These are phyloP conservation scores for Patiria miniata DNA, from an alignment of 35 echinoderm and acorn worm genomes.

Conservation along the genomic window DNA sequence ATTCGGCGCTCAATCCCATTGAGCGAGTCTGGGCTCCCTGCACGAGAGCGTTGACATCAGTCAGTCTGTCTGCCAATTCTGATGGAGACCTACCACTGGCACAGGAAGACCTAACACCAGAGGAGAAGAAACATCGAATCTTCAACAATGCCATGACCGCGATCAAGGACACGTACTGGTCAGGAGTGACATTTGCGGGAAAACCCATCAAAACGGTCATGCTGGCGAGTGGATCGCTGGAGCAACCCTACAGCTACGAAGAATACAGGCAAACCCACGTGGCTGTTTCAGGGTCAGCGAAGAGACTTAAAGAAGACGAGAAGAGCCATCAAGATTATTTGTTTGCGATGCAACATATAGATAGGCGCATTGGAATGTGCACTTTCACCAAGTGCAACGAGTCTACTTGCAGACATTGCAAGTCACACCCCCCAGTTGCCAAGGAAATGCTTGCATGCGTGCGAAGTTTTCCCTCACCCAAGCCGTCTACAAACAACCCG, in stretches of 20 bases:
- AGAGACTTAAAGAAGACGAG: not conserved
- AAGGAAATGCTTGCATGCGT: not conserved
- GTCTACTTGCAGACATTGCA: not conserved
- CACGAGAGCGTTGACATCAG: not conserved
- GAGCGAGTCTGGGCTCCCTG: conserved; percentile 44
- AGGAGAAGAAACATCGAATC: conserved; percentile 35
- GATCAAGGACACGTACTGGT: conserved; percentile 38
- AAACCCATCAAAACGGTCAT: not conserved
- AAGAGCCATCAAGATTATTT: not conserved
- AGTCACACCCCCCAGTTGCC: not conserved
- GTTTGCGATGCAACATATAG: not conserved
- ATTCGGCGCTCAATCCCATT: conserved; percentile 50
- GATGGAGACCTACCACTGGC: not conserved
- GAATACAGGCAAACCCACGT: not conserved
- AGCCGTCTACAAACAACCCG: not conserved
- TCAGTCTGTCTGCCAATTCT: conserved; percentile 25
- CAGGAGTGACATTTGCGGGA: conserved; percentile 20
- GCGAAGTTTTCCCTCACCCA: conserved; percentile 17
- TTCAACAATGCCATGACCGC: conserved; percentile 49
- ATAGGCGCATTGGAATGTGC: conserved; percentile 7
- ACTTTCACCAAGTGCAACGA: conserved; percentile 35
- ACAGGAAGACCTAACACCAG: not conserved
- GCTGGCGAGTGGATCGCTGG: not conserved
- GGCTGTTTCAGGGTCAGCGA: conserved; percentile 1
- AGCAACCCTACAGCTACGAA: not conserved